Percentiles rank a stretch among this genome's conserved stretches.
These are phyloP conservation scores for Apotomis capreana DNA, from an alignment of 2,888 invertebrate genomes.

Conservation along the genomic window DNA sequence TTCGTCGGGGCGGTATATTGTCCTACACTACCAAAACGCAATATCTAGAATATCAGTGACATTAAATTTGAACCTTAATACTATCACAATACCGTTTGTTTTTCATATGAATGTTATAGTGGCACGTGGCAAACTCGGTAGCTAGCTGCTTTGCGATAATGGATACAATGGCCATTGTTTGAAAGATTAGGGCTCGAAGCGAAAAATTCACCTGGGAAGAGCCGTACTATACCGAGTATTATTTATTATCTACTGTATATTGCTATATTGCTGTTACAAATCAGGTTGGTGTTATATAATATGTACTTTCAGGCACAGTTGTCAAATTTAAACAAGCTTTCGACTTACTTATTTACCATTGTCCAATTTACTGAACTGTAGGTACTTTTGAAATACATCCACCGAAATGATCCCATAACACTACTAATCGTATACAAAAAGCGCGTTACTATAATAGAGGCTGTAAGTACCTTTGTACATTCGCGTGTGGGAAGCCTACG, in stretches of 20 bases:
- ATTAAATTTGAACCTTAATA: too few species aligned
- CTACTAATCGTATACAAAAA: conserved; percentile 48
- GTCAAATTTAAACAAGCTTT: conserved; percentile 11
- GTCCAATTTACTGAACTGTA: conserved; percentile 1
- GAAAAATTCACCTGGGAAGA: too few species aligned
- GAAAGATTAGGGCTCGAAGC: too few species aligned
- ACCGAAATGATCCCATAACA: conserved; percentile 17
- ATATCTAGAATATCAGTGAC: too few species aligned
- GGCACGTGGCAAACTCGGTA: too few species aligned
- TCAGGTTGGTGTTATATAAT: conserved; percentile 17
- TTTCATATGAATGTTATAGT: too few species aligned
- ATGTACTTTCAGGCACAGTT: conserved; percentile 10
- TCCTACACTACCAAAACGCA: too few species aligned
- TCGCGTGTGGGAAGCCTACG: conserved; percentile 27
- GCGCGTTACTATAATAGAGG: conserved; percentile 37
- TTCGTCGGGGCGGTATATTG: too few species aligned
- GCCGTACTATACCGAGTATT: conserved; percentile 22
- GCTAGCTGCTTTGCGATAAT: too few species aligned
- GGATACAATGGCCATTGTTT: too few species aligned
- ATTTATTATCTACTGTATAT: neutral
- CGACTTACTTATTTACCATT: neutral
- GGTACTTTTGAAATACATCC: conserved; percentile 11
- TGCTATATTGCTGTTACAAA: conserved; percentile 1
- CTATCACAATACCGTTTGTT: too few species aligned
- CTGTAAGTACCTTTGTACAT: conserved; percentile 29